phyloP scores from a whole-genome alignment of 2,797 vertebrate genomes.

The Otolemur crassicaudatus region DNA sequence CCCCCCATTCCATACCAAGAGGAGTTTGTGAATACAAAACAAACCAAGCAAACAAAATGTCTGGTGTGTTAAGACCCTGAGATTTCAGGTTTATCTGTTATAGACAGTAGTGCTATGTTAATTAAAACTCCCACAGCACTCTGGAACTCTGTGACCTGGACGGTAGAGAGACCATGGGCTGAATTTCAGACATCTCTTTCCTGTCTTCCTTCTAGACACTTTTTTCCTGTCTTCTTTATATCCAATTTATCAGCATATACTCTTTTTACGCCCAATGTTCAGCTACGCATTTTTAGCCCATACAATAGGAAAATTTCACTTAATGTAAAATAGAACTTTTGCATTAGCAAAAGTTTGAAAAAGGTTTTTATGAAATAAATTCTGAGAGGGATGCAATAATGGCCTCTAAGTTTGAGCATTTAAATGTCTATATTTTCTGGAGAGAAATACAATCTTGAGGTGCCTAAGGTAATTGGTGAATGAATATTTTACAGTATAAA shows the following conservation, averaged over 20 bases:
- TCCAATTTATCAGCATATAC: no score
- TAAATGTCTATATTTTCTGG: slow-evolving; percentile 42
- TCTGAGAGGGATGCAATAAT: neutral
- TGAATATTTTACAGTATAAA: slow-evolving; percentile 11
- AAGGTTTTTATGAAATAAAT: neutral
- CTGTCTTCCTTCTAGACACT: neutral
- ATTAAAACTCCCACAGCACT: neutral
- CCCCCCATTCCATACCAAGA: no score
- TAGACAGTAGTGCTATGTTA: neutral
- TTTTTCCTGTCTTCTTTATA: no score
- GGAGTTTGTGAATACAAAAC: neutral
- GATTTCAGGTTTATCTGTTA: neutral
- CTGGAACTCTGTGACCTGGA: neutral
- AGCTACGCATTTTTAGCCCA: neutral
- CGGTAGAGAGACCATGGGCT: accelerated
- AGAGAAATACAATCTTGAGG: neutral
- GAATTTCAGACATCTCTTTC: neutral
- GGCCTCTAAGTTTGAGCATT: neutral
- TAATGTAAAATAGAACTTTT: neutral
- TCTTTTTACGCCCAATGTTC: neutral
- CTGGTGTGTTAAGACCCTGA: neutral
- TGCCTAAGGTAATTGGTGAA: neutral
- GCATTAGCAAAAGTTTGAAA: neutral
- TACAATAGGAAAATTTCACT: neutral
- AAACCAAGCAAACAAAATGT: neutral